Conservation (phyloP, 1,140 invertebrate genomes). For the Papilio dardanus region DNA sequence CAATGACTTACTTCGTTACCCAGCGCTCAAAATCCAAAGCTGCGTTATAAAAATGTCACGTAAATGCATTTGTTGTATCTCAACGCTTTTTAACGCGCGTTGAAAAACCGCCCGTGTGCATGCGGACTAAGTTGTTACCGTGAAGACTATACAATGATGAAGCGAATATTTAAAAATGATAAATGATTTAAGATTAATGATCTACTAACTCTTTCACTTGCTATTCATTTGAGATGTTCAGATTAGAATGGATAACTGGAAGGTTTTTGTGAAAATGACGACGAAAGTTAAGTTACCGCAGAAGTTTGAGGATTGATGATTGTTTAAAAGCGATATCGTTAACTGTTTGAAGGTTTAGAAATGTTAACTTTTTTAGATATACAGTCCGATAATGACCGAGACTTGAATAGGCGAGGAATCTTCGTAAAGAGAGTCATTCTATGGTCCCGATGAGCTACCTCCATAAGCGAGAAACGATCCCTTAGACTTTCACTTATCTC, state of each 20-base stretch:
- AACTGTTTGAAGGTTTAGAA: background rate
- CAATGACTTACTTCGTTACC: too few species aligned
- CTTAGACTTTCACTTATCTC: too few species aligned
- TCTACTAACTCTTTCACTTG: conserved; percentile 46
- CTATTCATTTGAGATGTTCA: conserved; percentile 50
- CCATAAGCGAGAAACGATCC: too few species aligned
- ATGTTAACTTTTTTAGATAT: background rate
- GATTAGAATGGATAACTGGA: conserved; percentile 48
- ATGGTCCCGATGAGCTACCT: too few species aligned
- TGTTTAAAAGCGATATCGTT: background rate
- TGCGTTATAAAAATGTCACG: too few species aligned
- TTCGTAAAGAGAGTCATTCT: too few species aligned
- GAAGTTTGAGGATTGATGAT: conserved; percentile 9
- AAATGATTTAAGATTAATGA: conserved; percentile 54
- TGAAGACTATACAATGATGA: conserved; percentile 37
- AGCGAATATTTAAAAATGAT: conserved; percentile 47
- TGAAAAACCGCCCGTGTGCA: conserved; percentile 48
- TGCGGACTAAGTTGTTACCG: conserved; percentile 44
- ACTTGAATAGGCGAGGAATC: too few species aligned
- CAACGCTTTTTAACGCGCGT: too few species aligned
- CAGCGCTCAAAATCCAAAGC: too few species aligned
- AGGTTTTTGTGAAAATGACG: conserved; percentile 44
- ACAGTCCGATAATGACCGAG: too few species aligned
- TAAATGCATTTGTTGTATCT: too few species aligned
- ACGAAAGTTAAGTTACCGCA: conserved; percentile 18